Evolutionary conservation across 2,888 invertebrate genomes (phyloP), one percentile per base, ranked within the genome.

Genomic region (Mamestra brassicae): DNA sequence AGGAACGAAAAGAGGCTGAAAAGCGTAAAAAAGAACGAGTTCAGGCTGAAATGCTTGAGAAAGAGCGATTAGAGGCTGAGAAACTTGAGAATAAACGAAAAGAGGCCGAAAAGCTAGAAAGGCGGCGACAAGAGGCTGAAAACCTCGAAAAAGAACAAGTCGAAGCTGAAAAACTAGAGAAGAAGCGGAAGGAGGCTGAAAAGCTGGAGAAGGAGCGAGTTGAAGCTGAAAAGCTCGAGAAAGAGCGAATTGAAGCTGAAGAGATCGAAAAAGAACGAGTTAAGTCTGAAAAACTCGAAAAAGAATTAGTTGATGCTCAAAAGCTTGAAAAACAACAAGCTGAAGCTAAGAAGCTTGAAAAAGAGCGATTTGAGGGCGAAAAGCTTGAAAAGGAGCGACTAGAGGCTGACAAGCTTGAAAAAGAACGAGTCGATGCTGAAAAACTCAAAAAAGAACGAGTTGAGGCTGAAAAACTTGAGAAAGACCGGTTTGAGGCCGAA

Each of bases 151-250:
- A n/a, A 4, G 54, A 71, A 0, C 63, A 7, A 11, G 1, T 34
- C 0, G 65, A 66, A 2, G 54, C 57, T 11, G 71, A 71, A 58
- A 71, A 38, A 1, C 64, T 42, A 0, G 60, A 71, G 3, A 57
- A 67, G 5, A 36, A 62, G 0, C 17, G 8, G 0, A 17, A 2
- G 0, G 58, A n/a, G 7, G 17, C 34, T 36, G 15, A 58, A 7
- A 66, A 47, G 3, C 10, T 52, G 3, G 13, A 38, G 34, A 42
- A 47, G 26, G 54, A 57, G 0, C 60, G 10, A 8, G 2, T 8
- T 0, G 36, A 58, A 17, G 58, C 45, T 15, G 57, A 71, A 34
- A 71, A 38, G 2, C 10, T 52, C 7, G 13, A 38, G n/a, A 52
- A 55, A 26, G 34, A 34, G 10, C 45, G 10, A 26, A 1, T 4